Evolutionary conservation across 2,888 invertebrate genomes (phyloP), one percentile per base, ranked within the genome.

Genomic region (Myathropa florea): DNA sequence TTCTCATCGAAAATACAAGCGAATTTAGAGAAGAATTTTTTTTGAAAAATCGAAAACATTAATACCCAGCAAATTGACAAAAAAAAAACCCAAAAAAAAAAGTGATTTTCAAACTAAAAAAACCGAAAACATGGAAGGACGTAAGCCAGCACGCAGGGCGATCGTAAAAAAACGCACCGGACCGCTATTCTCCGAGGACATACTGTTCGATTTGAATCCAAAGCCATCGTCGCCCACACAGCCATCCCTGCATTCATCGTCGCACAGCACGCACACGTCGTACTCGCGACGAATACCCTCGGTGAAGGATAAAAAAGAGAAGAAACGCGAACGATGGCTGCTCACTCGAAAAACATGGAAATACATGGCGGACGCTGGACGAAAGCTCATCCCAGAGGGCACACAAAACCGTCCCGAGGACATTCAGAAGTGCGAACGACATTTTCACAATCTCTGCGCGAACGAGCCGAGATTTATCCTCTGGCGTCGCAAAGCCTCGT

Each of bases 281-380:
- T 33, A 18, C 7, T 18, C 57, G 10, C 24, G 57, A 24, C 57
- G 86, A 33, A 28, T 60, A 23, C 78, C 84, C 1, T 85, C 88
- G 14, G 55, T 80, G 18, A 87, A 79, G 33, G 76, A 78, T 7
- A 91, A 91, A 18, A 89, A 91, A 24, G 89, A 90, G 46, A 91
- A 91, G 76, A 90, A 90, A 23, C 88, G 89, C 0, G 97, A 97
- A 92, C 94, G 97, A 92, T 97, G 97, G 97, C 94, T 97, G 83
- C 94, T 97, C 81, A 97, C 97, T 60, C 94, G 97, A 82, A 97
- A 97, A 93, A 97, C 97, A 64, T 97, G 97, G 97, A 94, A 97
- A 89, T 97, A 97, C 92, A 97, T 97, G 97, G 95, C 97, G n/a
- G 97, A 97, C 89, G 97, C 97, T 33, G 97, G 97, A 60, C 95